Conservation (phyloP, 2,797 vertebrate species). For the Ambastaia sidthimunki region DNA sequence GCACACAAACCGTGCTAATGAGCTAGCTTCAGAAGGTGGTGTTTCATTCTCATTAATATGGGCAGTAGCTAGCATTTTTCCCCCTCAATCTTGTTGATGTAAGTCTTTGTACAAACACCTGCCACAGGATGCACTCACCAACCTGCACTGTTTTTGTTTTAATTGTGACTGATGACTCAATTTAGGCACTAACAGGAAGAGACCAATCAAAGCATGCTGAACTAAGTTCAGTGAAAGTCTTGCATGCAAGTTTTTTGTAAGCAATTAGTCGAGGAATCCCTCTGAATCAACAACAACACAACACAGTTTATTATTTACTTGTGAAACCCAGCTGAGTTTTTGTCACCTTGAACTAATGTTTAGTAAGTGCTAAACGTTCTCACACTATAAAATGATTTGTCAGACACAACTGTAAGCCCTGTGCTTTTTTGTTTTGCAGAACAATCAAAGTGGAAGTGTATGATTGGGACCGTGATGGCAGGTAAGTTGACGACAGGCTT, state of each 20-base stretch:
- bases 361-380: neutral
- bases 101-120: conserved; percentile 36
- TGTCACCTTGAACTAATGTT: neutral
- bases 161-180: conserved; percentile 51
- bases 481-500: conserved; percentile 75
- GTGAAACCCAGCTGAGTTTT: neutral
- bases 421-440: conserved; percentile 70
- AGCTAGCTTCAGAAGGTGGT: conserved; percentile 46
- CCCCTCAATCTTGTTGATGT: conserved; percentile 22
- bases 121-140: conserved; percentile 30
- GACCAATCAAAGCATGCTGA: conserved; percentile 31
- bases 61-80: conserved; percentile 24
- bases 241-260: neutral
- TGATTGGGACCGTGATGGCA: conserved; percentile 95
- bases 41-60: conserved; percentile 51
- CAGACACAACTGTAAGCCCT: neutral
- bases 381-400: neutral
- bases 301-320: conserved; percentile 1
- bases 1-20: conserved; percentile 50
- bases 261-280: neutral
- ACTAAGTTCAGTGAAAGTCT: neutral
- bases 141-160: conserved; percentile 22
- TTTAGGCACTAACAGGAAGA: conserved; percentile 27
- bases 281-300: conserved; percentile 10
- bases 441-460: conserved; percentile 97